These are phyloP conservation scores for Coenobita brevimanus DNA, from an alignment of 1,140 invertebrate genomes.

Conservation along the genomic window DNA sequence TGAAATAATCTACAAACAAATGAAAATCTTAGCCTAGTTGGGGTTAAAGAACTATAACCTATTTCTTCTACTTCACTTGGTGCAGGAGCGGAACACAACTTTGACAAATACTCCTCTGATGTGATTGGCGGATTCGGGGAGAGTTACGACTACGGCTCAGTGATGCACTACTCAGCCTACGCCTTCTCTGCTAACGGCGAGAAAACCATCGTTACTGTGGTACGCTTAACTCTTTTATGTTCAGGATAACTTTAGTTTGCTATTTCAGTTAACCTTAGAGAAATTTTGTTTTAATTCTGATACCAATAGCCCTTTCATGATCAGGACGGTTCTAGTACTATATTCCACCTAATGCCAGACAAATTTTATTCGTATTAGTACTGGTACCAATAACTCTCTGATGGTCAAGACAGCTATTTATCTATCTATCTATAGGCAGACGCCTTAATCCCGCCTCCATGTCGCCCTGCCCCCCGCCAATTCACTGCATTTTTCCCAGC, in stretches of 20 bases:
- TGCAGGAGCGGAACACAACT: slow-evolving; percentile 74
- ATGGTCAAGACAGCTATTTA: no score
- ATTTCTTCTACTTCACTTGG: slow-evolving; percentile 5
- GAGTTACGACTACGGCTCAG: slow-evolving; percentile 77
- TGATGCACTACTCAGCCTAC: slow-evolving; percentile 78
- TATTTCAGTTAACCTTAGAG: background rate
- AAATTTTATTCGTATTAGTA: no score
- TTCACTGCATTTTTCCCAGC: no score
- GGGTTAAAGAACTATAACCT: background rate
- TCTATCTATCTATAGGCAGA: no score
- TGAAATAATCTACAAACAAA: background rate
- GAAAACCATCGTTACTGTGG: slow-evolving; percentile 76
- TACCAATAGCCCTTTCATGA: no score
- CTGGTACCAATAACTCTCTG: no score
- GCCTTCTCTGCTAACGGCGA: slow-evolving; percentile 75
- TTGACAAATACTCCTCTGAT: slow-evolving; percentile 73
- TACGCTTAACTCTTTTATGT: slow-evolving; percentile 19
- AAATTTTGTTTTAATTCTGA: no score
- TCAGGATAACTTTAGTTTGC: background rate
- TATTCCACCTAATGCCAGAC: no score
- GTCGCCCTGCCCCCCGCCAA: no score
- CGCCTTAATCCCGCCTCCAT: no score
- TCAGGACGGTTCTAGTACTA: no score
- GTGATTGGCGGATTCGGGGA: slow-evolving; percentile 74
- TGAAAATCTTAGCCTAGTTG: no score